Conservation (phyloP, 2,888 invertebrate genomes). For the Iselma pallidipennis region DNA sequence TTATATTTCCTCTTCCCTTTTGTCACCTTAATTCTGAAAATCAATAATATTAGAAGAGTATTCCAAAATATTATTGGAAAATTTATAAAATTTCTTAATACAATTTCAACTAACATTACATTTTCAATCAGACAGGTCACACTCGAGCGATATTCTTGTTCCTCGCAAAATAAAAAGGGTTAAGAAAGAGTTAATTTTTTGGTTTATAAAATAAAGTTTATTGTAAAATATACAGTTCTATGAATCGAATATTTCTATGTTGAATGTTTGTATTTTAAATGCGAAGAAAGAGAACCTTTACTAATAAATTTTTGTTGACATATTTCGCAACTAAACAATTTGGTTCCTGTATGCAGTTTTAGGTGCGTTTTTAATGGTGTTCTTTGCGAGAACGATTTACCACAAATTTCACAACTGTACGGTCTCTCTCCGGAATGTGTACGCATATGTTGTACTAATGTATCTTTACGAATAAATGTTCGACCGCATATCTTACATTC, state of each 20-base stretch:
- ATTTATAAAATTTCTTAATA: too few relatives aligned
- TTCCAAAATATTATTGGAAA: too few relatives aligned
- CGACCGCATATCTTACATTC: neutral
- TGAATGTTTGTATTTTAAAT: constrained; percentile 51
- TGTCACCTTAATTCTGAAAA: neutral
- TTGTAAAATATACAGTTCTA: constrained; percentile 52
- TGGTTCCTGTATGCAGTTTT: constrained; percentile 62
- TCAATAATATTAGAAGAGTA: too few relatives aligned
- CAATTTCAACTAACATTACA: too few relatives aligned
- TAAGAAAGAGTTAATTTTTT: too few relatives aligned
- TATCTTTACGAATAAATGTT: too few relatives aligned
- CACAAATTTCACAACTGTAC: constrained; percentile 54
- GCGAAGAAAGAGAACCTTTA: constrained; percentile 61
- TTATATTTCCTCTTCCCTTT: neutral
- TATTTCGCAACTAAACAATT: constrained; percentile 59
- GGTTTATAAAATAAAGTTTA: constrained; percentile 41
- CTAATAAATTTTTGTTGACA: constrained; percentile 64
- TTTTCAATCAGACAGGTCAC: too few relatives aligned
- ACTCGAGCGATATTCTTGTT: too few relatives aligned
- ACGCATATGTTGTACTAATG: too few relatives aligned
- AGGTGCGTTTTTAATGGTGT: constrained; percentile 61
- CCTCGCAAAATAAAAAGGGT: too few relatives aligned
- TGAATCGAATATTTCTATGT: constrained; percentile 54
- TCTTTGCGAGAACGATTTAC: constrained; percentile 63
- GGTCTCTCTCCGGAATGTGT: too few relatives aligned